phyloP scores from a whole-genome alignment of 1,140 invertebrate genomes.

The Tetramorium simillimum region DNA sequence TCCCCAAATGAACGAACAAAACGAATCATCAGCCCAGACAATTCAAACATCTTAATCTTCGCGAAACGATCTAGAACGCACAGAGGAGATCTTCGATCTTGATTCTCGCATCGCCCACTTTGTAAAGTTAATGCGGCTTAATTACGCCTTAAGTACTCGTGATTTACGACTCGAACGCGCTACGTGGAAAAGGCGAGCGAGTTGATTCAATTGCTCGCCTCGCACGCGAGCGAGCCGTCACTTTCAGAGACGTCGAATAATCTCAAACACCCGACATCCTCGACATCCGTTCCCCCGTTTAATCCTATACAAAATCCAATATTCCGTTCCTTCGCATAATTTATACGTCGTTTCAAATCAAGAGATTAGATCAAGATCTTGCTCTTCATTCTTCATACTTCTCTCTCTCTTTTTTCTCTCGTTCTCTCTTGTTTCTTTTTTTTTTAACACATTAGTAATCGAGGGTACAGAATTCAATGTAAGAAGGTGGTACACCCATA shows the following conservation, averaged over 20 bases:
- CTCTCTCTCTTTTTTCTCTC: background rate
- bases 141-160: conserved; percentile 48
- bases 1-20: background rate
- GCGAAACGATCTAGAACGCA: conserved; percentile 26
- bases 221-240: conserved; percentile 40
- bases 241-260: conserved; percentile 39
- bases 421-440: background rate
- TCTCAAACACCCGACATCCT: background rate
- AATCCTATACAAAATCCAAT: background rate
- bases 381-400: background rate
- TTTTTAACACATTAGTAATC: background rate
- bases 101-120: conserved; percentile 20
- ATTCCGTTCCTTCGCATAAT: conserved; percentile 7
- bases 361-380: background rate
- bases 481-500: background rate
- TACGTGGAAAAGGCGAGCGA: conserved; percentile 40
- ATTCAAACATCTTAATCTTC: conserved; percentile 35
- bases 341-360: conserved; percentile 2
- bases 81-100: conserved; percentile 43
- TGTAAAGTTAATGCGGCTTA: conserved; percentile 52
- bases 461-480: background rate
- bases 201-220: conserved; percentile 30
- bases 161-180: conserved; percentile 48
- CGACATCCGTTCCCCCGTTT: background rate
- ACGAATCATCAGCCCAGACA: conserved; percentile 16